phyloP scores from a whole-genome alignment of 2,888 invertebrate genomes.

The Sesamia inferens region DNA sequence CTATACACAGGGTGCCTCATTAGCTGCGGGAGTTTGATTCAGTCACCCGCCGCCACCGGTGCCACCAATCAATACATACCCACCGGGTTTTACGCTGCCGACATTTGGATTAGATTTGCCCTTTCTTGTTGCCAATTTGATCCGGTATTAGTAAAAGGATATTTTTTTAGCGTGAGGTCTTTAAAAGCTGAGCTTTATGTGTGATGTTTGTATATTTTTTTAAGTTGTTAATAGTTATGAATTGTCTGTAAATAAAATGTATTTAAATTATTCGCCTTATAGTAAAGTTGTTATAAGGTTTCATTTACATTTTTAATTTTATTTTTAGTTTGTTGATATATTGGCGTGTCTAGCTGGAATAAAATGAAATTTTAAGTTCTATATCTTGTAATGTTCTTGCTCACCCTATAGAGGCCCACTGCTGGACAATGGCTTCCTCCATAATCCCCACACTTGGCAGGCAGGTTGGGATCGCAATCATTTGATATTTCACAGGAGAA shows the following conservation, averaged over 20 bases:
- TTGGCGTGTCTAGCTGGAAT: too few relatives aligned
- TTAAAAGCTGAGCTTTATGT: constrained; percentile 11
- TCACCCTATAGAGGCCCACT: too few relatives aligned
- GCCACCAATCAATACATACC: constrained; percentile 63
- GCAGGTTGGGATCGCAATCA: too few relatives aligned
- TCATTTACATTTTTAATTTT: too few relatives aligned
- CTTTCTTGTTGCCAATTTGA: constrained; percentile 47
- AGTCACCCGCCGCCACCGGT: constrained; percentile 53
- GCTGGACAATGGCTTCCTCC: too few relatives aligned
- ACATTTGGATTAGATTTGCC: constrained; percentile 46
- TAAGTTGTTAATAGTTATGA: constrained; percentile 15
- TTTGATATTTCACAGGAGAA: too few relatives aligned
- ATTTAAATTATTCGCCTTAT: background rate
- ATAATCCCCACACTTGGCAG: too few relatives aligned
- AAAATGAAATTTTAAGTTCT: too few relatives aligned
- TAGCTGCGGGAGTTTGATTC: constrained; percentile 63
- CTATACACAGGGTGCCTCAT: constrained; percentile 54
- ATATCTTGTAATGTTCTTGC: too few relatives aligned
- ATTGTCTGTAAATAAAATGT: background rate
- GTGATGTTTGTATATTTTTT: constrained; percentile 1
- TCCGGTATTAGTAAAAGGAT: constrained; percentile 10
- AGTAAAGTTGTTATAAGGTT: too few relatives aligned
- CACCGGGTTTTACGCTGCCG: constrained; percentile 47
- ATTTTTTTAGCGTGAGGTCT: constrained; percentile 12
- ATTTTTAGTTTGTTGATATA: too few relatives aligned